Percentiles rank a stretch among this genome's conserved stretches.
Conservation (phyloP, 2,888 invertebrate genomes). For the Calliopum simillimum region DNA sequence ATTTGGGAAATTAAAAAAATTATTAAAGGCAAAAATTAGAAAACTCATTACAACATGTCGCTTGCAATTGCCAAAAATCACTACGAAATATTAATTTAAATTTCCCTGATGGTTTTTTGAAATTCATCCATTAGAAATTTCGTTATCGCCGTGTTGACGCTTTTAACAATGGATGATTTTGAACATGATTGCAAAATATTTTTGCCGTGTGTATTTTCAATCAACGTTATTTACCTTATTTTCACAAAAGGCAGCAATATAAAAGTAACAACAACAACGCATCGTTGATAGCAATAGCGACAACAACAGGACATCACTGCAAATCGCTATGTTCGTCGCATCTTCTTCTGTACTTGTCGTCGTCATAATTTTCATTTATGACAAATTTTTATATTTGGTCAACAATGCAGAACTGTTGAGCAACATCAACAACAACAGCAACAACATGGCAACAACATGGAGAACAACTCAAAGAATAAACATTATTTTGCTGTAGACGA, state of each 20-base stretch:
- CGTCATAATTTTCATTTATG: constrained; percentile 52
- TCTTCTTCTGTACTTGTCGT: constrained; percentile 4
- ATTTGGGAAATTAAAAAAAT: too few relatives aligned
- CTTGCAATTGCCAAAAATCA: too few relatives aligned
- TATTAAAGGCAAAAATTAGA: too few relatives aligned
- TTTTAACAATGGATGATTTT: too few relatives aligned
- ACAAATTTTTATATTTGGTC: constrained; percentile 56
- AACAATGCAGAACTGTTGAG: constrained; percentile 53
- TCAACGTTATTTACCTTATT: constrained; percentile 19
- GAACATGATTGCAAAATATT: background rate
- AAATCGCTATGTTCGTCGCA: background rate
- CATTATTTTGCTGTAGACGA: background rate
- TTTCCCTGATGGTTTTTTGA: too few relatives aligned
- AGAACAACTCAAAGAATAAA: constrained; percentile 25
- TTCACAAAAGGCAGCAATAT: background rate
- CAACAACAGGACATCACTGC: constrained; percentile 4
- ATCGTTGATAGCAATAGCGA: constrained; percentile 5
- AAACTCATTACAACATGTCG: too few relatives aligned
- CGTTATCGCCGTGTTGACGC: too few relatives aligned
- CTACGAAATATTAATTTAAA: too few relatives aligned
- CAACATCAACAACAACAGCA: constrained; percentile 2
- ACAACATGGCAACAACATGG: constrained; percentile 12
- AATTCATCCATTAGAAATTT: too few relatives aligned
- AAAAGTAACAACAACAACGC: background rate
- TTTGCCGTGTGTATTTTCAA: constrained; percentile 38